Evolutionary conservation across 1,140 invertebrate genomes (phyloP), one percentile per base, ranked within the genome.

Genomic region (Ceratoteleas bidentatus): DNA sequence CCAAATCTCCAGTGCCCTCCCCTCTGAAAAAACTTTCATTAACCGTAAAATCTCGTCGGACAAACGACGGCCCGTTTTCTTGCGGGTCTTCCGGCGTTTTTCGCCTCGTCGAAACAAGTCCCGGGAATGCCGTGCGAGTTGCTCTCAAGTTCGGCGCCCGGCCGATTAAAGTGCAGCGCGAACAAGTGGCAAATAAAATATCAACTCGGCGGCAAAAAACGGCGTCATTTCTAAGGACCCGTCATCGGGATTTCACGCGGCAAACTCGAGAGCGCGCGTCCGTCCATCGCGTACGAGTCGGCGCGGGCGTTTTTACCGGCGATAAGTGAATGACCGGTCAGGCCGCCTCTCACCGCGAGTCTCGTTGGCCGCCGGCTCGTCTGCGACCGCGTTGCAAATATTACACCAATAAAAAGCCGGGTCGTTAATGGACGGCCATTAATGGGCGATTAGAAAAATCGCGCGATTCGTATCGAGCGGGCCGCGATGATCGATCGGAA

Each of bases 241-340:
- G 65, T 74, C 64, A 52, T 81, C 36, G 78, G 56, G 58, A 65
- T 72, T 81, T 72, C 45, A 60, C 64, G 70, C 58, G 58, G 62
- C 53, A 68, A 68, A 68, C 32, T 52, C 45, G 69, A 66, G 64
- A 14, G 43, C 2, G n/a, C 11, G 45, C 8, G 43, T 62, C 40
- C 13, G 32, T 32, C 45, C 60, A 56, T 49, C 36, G 64, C 61
- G 69, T 72, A 47, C 32, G 45, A 50, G 33, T 33, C 47, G 69
- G 32, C 54, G 73, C 72, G 45, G 54, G 72, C 73, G 88, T 88
- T 89, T 88, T 89, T 70, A 76, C 72, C 53, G 57, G 75, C 53
- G 57, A 76, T 80, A 87, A 90, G 88, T 90, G 88, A 90, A 90
- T 89, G 88, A 90, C 88, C 88, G 88, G 87, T 89, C 87, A 90